Evolutionary conservation across 2,113 vertebrate species (phyloP).

Genomic region (Ciconia maguari): DNA sequence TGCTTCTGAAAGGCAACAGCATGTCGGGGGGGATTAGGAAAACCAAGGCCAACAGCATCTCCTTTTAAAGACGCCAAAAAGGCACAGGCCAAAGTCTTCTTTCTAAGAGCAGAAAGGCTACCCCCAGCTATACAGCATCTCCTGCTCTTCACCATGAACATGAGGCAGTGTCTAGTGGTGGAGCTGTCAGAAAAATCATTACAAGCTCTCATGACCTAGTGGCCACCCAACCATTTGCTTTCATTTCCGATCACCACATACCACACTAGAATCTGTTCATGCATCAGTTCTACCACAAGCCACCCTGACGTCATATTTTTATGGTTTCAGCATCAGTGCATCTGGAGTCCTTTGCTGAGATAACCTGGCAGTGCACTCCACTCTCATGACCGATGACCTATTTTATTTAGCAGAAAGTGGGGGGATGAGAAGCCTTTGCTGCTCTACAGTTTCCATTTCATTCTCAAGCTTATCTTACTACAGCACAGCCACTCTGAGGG

Average conservation of each 20-base stretch:
- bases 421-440: background rate
- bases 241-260: background rate
- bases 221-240: background rate
- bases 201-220: background rate
- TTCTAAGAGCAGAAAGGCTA: background rate
- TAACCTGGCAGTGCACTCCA: background rate
- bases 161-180: background rate
- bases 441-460: background rate
- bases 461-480: constrained; percentile 5
- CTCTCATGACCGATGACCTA: background rate
- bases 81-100: background rate
- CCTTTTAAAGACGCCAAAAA: background rate
- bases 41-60: background rate
- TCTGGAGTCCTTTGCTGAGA: background rate
- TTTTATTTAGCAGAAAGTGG: background rate
- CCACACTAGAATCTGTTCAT: background rate
- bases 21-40: accelerated
- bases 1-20: background rate
- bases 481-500: background rate
- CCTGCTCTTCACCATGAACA: background rate
- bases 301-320: background rate
- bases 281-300: background rate
- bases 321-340: background rate
- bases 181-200: background rate
- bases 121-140: accelerated